Evolutionary conservation across 2,888 invertebrate genomes (phyloP), one percentile per base, ranked within the genome.

Genomic region (Corythucha ciliata): DNA sequence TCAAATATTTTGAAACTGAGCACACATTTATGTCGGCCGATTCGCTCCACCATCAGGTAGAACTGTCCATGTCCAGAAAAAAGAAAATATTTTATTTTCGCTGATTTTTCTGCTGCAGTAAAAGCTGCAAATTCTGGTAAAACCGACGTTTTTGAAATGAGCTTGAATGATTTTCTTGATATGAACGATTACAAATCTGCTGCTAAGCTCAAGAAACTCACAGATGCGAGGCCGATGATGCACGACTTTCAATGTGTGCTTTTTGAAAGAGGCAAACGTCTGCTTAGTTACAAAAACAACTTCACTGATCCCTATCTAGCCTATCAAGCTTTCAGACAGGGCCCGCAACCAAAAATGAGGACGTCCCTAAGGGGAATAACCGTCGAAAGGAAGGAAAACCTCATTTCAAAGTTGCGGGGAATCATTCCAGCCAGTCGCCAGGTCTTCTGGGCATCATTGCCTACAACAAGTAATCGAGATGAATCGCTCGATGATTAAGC

Each of bases 1-100:
- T 57, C 18, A 52, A 29, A 44, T 64, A 61, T 53, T 58, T 64
- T 47, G 60, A 61, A 52, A 52, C 52, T 14, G 62, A 63, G 29
- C 64, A 64, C 32, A 63, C 63, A 36, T 63, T 61, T 39, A 64
- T 63, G 62, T 59, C 62, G 46, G 62, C 63, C 18, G 65, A 64
- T 54, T 60, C 60, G 44, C 64, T 65, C 52, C 62, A 61, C 59
- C n/a, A n/a, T n/a, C n/a, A 37, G 27, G 48, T 52, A 10, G 48
- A 52, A 44, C 24, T 25, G 6, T 41, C 41, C 2, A 41, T 41
- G 41, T 41, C 41, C 10, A 21, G 14, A 25, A 5, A n/a, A 14
- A 41, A 21, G 8, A 25, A 41, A 41, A 41, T 26, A 22, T n/a
- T 3, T 14, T 25, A 22, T 12, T 10, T n/a, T 14, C 16, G 27